phyloP scores from a whole-genome alignment of 2,888 invertebrate species.

The Euclidia mi region DNA sequence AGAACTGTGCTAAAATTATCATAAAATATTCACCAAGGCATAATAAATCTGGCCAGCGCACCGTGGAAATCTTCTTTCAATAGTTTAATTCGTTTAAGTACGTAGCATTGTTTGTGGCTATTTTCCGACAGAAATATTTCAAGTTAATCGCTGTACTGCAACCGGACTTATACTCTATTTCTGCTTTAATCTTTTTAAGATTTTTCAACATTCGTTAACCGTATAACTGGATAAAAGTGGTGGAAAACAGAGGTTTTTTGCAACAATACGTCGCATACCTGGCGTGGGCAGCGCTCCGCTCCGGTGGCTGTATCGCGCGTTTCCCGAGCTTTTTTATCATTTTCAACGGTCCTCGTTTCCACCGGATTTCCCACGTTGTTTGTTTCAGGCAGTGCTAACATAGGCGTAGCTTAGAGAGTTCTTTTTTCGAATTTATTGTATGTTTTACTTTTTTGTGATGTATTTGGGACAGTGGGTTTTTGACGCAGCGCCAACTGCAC shows the following conservation, averaged over 20 bases:
- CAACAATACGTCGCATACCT: constrained; percentile 33
- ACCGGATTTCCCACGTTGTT: constrained; percentile 60
- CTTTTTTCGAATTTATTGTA: constrained; percentile 20
- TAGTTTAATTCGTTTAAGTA: constrained; percentile 7
- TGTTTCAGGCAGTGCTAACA: constrained; percentile 62
- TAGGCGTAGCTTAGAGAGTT: constrained; percentile 24
- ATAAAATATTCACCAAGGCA: background rate
- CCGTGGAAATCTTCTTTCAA: background rate
- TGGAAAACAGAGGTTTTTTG: constrained; percentile 26
- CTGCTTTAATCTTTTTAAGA: constrained; percentile 14
- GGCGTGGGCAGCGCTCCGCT: constrained; percentile 20
- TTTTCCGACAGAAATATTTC: background rate
- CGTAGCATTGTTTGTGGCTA: background rate
- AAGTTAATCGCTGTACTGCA: constrained; percentile 1
- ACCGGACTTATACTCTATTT: background rate
- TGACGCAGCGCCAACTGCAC: too few species aligned
- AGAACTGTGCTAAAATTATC: too few species aligned
- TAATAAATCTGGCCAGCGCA: too few species aligned
- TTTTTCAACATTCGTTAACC: constrained; percentile 17
- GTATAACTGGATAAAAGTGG: constrained; percentile 21
- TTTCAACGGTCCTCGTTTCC: constrained; percentile 55
- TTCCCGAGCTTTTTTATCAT: constrained; percentile 48
- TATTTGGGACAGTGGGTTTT: too few species aligned
- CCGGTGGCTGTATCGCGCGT: constrained; percentile 21
- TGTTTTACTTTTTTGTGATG: background rate